These are phyloP conservation scores for Biston betularia DNA, from an alignment of 2,888 invertebrate species.

Conservation along the genomic window DNA sequence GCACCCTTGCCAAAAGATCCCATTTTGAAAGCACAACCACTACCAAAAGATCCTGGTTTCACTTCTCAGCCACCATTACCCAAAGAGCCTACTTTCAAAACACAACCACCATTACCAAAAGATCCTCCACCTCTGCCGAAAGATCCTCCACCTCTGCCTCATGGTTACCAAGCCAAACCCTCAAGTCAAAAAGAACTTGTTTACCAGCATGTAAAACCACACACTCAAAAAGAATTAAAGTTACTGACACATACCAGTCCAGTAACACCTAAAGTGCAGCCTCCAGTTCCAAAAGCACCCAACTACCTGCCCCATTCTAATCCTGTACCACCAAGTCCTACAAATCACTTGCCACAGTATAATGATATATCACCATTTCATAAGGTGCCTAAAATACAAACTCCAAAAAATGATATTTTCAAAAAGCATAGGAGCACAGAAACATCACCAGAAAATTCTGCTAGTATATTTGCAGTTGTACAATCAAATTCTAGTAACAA, in stretches of 20 bases:
- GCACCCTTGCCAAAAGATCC: slow-evolving; percentile 13
- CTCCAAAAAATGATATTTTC: slow-evolving; percentile 10
- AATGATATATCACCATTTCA: slow-evolving; percentile 1
- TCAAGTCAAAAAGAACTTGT: background rate
- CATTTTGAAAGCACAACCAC: background rate
- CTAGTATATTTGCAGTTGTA: slow-evolving; percentile 70
- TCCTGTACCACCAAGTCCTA: background rate
- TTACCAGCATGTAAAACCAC: background rate
- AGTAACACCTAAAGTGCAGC: slow-evolving; percentile 1
- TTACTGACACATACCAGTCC: slow-evolving; percentile 1
- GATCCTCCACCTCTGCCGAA: slow-evolving; percentile 11
- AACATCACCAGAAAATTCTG: slow-evolving; percentile 53
- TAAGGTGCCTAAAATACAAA: background rate
- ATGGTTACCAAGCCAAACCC: background rate
- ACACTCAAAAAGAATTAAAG: background rate
- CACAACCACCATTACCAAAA: slow-evolving; percentile 14
- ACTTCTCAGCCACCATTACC: slow-evolving; percentile 17
- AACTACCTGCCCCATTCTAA: slow-evolving; percentile 1
- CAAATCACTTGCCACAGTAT: background rate
- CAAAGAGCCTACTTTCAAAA: background rate
- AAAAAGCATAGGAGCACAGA: background rate
- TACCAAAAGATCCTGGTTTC: slow-evolving; percentile 10
- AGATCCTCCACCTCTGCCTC: slow-evolving; percentile 5
- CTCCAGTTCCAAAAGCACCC: background rate
- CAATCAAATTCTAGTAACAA: slow-evolving; percentile 66